Percentiles rank a stretch among this genome's conserved stretches.
phyloP scores from a whole-genome alignment of 1,140 invertebrate genomes.

The Cherax quadricarinatus region DNA sequence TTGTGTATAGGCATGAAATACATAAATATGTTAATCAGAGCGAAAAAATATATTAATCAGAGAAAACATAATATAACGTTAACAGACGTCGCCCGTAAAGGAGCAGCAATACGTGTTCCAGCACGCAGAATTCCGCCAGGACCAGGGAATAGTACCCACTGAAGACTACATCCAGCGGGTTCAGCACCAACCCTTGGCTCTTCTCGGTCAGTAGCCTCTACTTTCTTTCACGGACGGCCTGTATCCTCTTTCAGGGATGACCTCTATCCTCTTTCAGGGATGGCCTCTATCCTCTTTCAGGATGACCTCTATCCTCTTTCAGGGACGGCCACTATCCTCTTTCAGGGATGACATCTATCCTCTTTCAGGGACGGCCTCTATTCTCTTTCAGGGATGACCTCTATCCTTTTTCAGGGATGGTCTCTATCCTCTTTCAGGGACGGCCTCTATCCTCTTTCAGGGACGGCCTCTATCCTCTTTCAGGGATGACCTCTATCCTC shows the following conservation, averaged over 20 bases:
- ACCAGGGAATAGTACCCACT: conserved; percentile 5
- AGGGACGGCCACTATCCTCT: background rate
- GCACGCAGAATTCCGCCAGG: conserved; percentile 17
- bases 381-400: too few species aligned
- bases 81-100: conserved; percentile 2
- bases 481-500: background rate
- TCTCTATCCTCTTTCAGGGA: too few species aligned
- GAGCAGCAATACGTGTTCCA: background rate
- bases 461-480: background rate
- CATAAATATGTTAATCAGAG: too few species aligned
- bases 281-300: too few species aligned
- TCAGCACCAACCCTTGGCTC: background rate
- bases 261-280: too few species aligned
- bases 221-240: background rate
- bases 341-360: background rate
- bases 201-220: background rate
- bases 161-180: background rate
- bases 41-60: too few species aligned
- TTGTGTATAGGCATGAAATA: too few species aligned
- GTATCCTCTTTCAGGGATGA: too few species aligned
- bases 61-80: too few species aligned
- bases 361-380: too few species aligned
- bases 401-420: too few species aligned
- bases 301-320: background rate
- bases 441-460: too few species aligned